A percentile compares a stretch with the other conserved stretches of the same genome.
These are phyloP conservation scores for Neosalanx taihuensis DNA, from an alignment of 2,797 vertebrate species.

Conservation along the genomic window DNA sequence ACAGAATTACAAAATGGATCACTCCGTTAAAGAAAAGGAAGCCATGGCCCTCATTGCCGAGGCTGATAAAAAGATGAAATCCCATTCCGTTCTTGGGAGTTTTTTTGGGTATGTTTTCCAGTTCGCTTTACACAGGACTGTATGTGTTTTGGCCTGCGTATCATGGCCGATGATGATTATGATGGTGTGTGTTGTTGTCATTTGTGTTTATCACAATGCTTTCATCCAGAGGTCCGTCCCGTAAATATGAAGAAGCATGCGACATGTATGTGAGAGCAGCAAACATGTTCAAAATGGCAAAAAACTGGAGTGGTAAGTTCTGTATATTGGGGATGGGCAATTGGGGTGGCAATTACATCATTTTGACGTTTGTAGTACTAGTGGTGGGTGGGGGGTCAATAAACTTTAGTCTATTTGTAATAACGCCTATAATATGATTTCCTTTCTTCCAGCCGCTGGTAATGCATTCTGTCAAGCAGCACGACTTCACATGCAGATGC, in stretches of 20 bases:
- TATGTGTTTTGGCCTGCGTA: too few relatives aligned
- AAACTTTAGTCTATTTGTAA: neutral
- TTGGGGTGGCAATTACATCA: neutral
- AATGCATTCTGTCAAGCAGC: conserved; percentile 79
- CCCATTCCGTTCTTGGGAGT: conserved; percentile 72
- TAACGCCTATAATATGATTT: neutral
- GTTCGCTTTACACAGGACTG: too few relatives aligned
- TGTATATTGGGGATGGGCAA: neutral
- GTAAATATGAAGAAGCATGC: conserved; percentile 79
- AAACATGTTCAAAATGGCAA: conserved; percentile 86
- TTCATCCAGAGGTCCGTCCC: conserved; percentile 69
- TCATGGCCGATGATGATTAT: too few relatives aligned
- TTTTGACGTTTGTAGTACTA: neutral
- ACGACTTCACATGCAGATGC: conserved; percentile 71
- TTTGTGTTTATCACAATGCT: neutral
- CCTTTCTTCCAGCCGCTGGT: conserved; percentile 68
- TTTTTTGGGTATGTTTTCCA: conserved; percentile 66
- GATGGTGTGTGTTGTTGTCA: too few relatives aligned
- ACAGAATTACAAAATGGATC: conserved; percentile 61
- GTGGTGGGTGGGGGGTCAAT: neutral
- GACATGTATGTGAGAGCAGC: conserved; percentile 78
- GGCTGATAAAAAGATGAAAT: conserved; percentile 79
- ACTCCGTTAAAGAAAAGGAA: conserved; percentile 77
- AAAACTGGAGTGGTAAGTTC: conserved; percentile 78
- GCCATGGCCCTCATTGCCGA: conserved; percentile 76